Evolutionary conservation across 1,140 invertebrate species (phyloP).

Genomic region (Myzus persicae): DNA sequence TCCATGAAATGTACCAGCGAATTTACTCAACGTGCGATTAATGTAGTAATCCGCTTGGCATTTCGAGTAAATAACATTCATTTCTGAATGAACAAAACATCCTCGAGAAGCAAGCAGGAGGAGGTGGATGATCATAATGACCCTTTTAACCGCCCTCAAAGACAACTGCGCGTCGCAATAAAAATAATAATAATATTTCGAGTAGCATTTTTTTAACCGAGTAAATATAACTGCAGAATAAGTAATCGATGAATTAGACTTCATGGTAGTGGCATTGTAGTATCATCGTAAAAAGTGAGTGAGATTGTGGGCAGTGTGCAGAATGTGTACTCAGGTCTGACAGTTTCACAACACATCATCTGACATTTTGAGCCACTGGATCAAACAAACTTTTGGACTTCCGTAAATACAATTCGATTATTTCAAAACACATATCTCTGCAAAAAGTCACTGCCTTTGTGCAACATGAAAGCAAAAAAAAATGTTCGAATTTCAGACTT

Average conservation of each 20-base stretch:
- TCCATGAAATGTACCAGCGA: too few relatives aligned
- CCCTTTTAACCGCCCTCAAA: neutral
- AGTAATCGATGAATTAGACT: too few relatives aligned
- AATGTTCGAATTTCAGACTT: too few relatives aligned
- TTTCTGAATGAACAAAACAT: neutral
- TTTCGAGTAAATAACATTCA: neutral
- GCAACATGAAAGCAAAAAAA: too few relatives aligned
- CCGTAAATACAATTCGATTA: neutral
- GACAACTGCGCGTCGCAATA: neutral
- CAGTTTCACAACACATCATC: neutral
- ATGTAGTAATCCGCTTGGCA: neutral
- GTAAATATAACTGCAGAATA: too few relatives aligned
- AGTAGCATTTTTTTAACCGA: too few relatives aligned
- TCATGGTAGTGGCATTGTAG: too few relatives aligned
- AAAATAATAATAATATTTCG: neutral
- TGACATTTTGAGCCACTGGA: neutral
- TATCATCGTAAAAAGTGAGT: neutral
- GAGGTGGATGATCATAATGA: neutral
- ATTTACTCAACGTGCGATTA: neutral
- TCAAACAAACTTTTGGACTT: neutral
- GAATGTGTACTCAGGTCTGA: too few relatives aligned
- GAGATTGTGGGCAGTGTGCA: too few relatives aligned
- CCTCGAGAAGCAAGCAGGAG: neutral
- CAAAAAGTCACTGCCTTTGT: neutral
- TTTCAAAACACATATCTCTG: neutral